A percentile compares a stretch with the other conserved stretches of the same genome.
Conservation (phyloP, 2,888 invertebrate genomes). For the Pollenia griseotomentosa region DNA sequence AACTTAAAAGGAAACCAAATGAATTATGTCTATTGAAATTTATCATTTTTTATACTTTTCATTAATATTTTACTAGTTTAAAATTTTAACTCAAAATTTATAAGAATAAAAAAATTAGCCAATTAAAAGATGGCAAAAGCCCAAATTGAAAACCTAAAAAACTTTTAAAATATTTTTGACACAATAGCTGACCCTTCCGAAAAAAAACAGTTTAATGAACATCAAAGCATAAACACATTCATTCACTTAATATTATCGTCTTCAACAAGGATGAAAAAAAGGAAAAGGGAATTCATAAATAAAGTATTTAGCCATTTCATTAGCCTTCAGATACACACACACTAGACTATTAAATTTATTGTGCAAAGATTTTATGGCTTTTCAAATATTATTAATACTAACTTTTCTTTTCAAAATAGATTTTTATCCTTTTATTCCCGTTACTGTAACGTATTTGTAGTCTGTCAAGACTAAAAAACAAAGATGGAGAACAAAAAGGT, state of each 20-base stretch:
- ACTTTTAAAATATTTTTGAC: conserved; percentile 18
- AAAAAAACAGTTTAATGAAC: background rate
- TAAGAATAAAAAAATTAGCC: background rate
- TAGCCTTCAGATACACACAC: background rate
- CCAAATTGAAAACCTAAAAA: background rate
- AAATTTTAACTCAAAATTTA: background rate
- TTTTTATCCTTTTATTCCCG: conserved; percentile 12
- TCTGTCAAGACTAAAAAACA: conserved; percentile 1
- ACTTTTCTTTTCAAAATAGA: conserved; percentile 31
- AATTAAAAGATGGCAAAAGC: background rate
- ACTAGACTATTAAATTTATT: conserved; percentile 14
- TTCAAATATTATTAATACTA: conserved; percentile 34
- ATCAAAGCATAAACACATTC: background rate
- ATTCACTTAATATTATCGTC: background rate
- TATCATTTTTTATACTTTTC: background rate
- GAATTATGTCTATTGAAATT: background rate
- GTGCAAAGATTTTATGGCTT: conserved; percentile 43
- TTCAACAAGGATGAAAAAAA: conserved; percentile 2
- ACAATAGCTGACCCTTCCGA: conserved; percentile 7
- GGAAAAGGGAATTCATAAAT: conserved; percentile 58
- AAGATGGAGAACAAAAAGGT: background rate
- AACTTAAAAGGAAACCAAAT: background rate
- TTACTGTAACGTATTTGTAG: conserved; percentile 7
- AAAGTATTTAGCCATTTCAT: conserved; percentile 51
- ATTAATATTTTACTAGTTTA: no score